These are phyloP conservation scores for Aquatica leii DNA, from an alignment of 2,888 invertebrate species.

Conservation along the genomic window DNA sequence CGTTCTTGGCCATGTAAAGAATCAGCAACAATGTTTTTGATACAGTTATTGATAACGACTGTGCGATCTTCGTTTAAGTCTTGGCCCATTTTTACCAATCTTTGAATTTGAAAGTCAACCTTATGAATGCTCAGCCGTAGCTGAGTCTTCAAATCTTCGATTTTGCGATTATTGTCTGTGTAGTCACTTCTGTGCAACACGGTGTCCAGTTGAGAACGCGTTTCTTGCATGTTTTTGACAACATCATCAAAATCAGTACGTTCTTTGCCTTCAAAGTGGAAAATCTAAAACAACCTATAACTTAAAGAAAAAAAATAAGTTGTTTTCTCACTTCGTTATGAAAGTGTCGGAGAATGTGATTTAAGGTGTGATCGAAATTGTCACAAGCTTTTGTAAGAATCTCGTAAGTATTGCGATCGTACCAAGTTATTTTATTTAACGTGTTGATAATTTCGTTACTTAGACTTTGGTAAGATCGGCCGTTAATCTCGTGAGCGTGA, in stretches of 20 bases:
- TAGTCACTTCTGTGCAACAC: not conserved
- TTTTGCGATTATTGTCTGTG: not conserved
- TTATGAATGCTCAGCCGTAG: not conserved
- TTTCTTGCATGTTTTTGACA: not conserved
- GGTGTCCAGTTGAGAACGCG: not conserved
- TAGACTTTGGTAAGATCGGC: not conserved
- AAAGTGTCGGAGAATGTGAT: not conserved
- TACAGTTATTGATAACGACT: not conserved
- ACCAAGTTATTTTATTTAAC: not conserved
- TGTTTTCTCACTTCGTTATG: not conserved
- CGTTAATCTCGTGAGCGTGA: not conserved
- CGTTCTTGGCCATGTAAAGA: not conserved
- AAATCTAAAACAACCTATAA: not conserved
- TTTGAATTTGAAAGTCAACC: not conserved
- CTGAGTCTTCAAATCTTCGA: not conserved
- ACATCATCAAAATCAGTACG: not conserved
- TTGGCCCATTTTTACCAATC: not conserved
- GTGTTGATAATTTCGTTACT: not conserved
- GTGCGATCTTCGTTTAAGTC: not conserved
- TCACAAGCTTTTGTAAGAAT: not conserved
- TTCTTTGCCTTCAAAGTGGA: not conserved
- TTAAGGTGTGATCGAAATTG: not conserved
- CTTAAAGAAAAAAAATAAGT: not conserved
- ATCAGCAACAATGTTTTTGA: not conserved
- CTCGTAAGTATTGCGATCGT: not conserved